Evolutionary conservation across 1,140 invertebrate species (phyloP).

Genomic region (Lycorma delicatula): DNA sequence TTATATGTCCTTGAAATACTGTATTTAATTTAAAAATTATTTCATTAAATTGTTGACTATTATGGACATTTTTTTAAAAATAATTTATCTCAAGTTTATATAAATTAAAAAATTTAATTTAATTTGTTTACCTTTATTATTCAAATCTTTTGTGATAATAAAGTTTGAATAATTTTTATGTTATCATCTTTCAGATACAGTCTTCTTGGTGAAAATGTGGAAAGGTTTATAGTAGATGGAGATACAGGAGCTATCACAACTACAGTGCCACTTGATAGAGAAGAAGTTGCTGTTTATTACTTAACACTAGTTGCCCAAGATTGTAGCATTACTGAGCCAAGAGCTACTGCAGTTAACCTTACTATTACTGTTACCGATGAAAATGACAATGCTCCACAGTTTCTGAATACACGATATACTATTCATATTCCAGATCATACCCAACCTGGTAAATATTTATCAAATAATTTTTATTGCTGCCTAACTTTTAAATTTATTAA

Average conservation of each 20-base stretch:
- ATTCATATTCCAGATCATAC: conserved; percentile 72
- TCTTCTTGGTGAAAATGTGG: conserved; percentile 66
- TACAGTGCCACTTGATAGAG: conserved; percentile 62
- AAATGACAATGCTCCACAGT: conserved; percentile 81
- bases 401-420: conserved; percentile 59
- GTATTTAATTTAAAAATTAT: too few relatives aligned
- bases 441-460: conserved; percentile 43
- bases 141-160: too few relatives aligned
- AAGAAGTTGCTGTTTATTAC: conserved; percentile 64
- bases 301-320: conserved; percentile 79
- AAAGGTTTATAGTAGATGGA: conserved; percentile 63
- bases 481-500: too few relatives aligned
- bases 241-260: conserved; percentile 68
- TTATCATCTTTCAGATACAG: conserved; percentile 56
- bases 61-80: too few relatives aligned
- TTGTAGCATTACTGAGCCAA: conserved; percentile 70
- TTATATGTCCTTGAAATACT: too few relatives aligned
- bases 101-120: too few relatives aligned
- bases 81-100: too few relatives aligned
- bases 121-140: too few relatives aligned
- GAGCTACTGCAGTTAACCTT: conserved; percentile 68
- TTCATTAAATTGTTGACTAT: too few relatives aligned
- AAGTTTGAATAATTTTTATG: too few relatives aligned
- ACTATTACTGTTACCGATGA: conserved; percentile 70
- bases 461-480: background rate